Evolutionary conservation across 2,797 vertebrate genomes (phyloP).

Genomic region (Phataginus tricuspis): DNA sequence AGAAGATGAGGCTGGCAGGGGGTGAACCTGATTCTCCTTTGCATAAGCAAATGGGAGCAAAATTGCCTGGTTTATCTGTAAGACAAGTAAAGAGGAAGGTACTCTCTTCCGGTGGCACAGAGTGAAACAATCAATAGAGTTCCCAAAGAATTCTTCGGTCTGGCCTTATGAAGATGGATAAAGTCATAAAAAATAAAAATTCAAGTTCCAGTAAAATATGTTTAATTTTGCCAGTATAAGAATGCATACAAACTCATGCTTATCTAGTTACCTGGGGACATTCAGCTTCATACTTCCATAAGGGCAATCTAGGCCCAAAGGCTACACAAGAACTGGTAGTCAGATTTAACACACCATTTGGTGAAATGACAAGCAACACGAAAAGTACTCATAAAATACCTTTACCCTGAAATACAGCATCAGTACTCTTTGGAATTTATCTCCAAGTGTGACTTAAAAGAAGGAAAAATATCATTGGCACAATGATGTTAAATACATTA

Average conservation of each 20-base stretch:
- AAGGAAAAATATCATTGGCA: not conserved
- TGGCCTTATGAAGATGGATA: not conserved
- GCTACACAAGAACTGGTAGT: not conserved
- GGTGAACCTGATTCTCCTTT: not conserved
- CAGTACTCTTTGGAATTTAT: not conserved
- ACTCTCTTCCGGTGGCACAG: not conserved
- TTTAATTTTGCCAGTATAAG: conserved; percentile 30
- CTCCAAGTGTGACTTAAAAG: not conserved
- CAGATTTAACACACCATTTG: not conserved
- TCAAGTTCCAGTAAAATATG: not conserved
- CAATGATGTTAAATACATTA: not conserved
- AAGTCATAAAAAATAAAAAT: not conserved
- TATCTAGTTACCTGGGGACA: not conserved
- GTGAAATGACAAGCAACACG: not conserved
- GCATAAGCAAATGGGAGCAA: not conserved
- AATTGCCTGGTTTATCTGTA: not conserved
- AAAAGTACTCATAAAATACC: not conserved
- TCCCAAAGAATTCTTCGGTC: not conserved
- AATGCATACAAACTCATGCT: not conserved
- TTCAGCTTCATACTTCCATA: not conserved
- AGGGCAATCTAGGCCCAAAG: not conserved
- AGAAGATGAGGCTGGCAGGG: not conserved
- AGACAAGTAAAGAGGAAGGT: not conserved
- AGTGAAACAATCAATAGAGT: not conserved
- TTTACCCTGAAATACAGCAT: not conserved